Conservation (phyloP, 2,113 vertebrate genomes). For the Apaloderma vittatum region DNA sequence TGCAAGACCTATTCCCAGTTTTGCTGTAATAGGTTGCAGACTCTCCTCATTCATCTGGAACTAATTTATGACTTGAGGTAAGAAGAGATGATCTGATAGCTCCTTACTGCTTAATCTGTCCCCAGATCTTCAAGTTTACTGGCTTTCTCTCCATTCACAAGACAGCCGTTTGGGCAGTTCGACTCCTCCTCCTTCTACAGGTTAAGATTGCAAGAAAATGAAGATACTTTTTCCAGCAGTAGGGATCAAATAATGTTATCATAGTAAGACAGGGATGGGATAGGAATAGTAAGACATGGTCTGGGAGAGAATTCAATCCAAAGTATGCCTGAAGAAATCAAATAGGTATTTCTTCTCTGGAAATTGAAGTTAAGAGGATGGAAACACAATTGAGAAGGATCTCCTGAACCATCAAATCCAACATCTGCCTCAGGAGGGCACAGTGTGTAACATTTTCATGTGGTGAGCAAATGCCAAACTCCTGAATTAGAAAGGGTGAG, state of each 20-base stretch:
- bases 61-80: neutral
- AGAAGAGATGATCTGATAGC: neutral
- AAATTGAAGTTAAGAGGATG: neutral
- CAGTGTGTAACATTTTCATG: rapidly evolving
- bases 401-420: neutral
- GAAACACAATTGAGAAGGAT: neutral
- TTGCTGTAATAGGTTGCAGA: neutral
- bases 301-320: neutral
- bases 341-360: neutral
- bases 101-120: neutral
- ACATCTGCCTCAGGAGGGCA: neutral
- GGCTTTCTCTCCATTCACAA: neutral
- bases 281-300: neutral
- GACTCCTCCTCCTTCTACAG: neutral
- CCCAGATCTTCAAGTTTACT: neutral
- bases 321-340: neutral
- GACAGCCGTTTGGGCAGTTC: neutral
- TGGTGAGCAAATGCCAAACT: neutral
- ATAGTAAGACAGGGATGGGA: neutral
- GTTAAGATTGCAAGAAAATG: neutral
- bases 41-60: neutral
- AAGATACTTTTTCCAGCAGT: neutral
- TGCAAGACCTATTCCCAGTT: neutral
- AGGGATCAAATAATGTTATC: neutral
- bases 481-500: neutral